phyloP scores from a whole-genome alignment of 2,888 invertebrate genomes.

The Formica aserva region DNA sequence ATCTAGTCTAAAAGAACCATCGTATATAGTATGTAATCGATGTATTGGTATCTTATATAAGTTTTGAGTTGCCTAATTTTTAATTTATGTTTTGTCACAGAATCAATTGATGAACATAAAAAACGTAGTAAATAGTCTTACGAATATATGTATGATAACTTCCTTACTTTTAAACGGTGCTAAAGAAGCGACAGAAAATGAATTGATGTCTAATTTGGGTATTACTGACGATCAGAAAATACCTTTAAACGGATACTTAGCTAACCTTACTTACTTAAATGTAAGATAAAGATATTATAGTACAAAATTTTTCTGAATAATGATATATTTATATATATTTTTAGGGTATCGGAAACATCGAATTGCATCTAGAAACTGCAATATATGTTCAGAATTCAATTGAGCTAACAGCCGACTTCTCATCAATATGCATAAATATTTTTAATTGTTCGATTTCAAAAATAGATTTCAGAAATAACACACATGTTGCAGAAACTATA shows the following conservation, averaged over 20 bases:
- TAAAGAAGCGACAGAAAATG: not conserved
- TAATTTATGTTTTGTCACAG: constrained; percentile 63
- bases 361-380: constrained; percentile 90
- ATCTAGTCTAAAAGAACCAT: no score
- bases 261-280: no score
- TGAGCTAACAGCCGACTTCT: constrained; percentile 87
- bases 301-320: not conserved
- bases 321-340: constrained; percentile 30
- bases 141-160: constrained; percentile 76
- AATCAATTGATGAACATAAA: not conserved
- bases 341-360: constrained; percentile 86
- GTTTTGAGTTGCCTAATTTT: not conserved
- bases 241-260: no score
- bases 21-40: not conserved
- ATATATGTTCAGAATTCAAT: constrained; percentile 89
- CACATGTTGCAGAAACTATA: constrained; percentile 87
- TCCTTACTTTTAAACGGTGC: constrained; percentile 80
- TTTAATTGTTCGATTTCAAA: constrained; percentile 89
- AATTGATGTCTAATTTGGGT: no score
- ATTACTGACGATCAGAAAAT: no score
- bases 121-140: no score
- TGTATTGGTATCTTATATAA: no score
- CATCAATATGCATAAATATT: constrained; percentile 88
- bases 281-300: constrained; percentile 65
- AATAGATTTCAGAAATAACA: constrained; percentile 88